Conservation (phyloP, 1,140 invertebrate species). For the Penaeus chinensis region DNA sequence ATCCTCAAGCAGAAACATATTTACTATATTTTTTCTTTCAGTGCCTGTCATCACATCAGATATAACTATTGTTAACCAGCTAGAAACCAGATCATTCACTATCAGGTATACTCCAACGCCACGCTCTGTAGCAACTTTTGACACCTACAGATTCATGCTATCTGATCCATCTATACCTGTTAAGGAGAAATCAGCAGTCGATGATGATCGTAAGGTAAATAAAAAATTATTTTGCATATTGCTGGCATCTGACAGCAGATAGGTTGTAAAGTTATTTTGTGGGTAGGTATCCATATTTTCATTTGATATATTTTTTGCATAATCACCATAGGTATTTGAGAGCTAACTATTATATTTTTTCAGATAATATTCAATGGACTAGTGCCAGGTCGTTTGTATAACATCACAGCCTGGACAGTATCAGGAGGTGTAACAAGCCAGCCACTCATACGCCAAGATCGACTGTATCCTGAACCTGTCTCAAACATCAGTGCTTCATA, state of each 20-base stretch:
- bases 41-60: constrained; percentile 92
- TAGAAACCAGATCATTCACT: constrained; percentile 79
- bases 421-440: constrained; percentile 83
- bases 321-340: too few relatives aligned
- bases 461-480: constrained; percentile 83
- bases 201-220: constrained; percentile 77
- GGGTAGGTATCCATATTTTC: too few relatives aligned
- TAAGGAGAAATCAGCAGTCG: constrained; percentile 81
- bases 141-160: constrained; percentile 80
- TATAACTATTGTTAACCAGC: constrained; percentile 84
- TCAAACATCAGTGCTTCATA: constrained; percentile 80
- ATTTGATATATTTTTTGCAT: too few relatives aligned
- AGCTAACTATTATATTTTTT: background rate
- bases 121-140: constrained; percentile 79
- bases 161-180: constrained; percentile 76
- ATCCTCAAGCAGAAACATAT: too few relatives aligned
- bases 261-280: too few relatives aligned
- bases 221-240: background rate
- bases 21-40: constrained; percentile 25
- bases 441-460: constrained; percentile 80
- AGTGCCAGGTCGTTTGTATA: constrained; percentile 82
- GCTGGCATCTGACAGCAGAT: background rate
- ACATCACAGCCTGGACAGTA: constrained; percentile 93
- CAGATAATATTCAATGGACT: constrained; percentile 82
- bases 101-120: constrained; percentile 87